Conservation (phyloP, 2,113 vertebrate genomes). For the Triplophysa dalaica region DNA sequence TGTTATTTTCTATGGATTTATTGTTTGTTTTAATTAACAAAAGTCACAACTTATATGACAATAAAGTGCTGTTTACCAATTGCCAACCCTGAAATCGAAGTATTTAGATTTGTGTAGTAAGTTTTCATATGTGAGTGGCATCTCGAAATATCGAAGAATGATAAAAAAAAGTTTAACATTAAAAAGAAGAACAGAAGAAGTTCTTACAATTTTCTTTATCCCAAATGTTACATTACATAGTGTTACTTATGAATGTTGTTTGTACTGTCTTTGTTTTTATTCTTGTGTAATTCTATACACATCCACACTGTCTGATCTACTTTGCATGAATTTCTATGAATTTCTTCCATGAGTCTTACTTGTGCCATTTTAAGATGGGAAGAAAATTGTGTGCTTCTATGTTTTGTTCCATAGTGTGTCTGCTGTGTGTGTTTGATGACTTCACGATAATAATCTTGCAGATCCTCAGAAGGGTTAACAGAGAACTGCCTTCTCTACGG, state of each 20-base stretch:
- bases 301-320: neutral
- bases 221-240: constrained; percentile 51
- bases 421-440: neutral
- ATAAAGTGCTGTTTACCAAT: constrained; percentile 46
- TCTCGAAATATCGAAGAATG: neutral
- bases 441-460: constrained; percentile 36
- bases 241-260: constrained; percentile 40
- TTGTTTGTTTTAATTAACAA: constrained; percentile 45
- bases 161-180: neutral
- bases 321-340: constrained; percentile 42
- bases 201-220: constrained; percentile 52
- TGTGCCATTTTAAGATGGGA: neutral
- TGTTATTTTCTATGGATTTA: constrained; percentile 36
- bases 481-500: constrained; percentile 56
- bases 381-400: constrained; percentile 28
- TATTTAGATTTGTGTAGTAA: neutral
- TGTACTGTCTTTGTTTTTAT: neutral
- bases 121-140: neutral
- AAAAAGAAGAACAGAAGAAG: constrained; percentile 52
- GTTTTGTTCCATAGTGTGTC: neutral
- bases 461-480: constrained; percentile 61
- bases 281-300: neutral
- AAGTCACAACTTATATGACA: constrained; percentile 35
- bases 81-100: constrained; percentile 26
- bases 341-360: constrained; percentile 46